These are phyloP conservation scores for Acronicta leporina DNA, from an alignment of 2,888 invertebrate species.

Conservation along the genomic window DNA sequence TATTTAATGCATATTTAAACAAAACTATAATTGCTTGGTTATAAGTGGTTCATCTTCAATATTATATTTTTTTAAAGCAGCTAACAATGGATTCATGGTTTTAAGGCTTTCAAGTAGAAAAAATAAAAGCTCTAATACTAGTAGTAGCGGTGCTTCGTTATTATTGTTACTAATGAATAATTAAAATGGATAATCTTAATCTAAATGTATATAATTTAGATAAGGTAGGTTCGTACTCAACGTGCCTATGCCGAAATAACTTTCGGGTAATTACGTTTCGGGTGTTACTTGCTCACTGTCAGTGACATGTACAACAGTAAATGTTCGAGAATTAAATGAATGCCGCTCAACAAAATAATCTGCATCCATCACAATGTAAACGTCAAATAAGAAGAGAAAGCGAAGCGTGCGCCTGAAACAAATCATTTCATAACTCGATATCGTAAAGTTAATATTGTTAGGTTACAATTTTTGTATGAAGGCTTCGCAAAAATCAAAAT, in stretches of 20 bases:
- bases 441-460: too few relatives aligned
- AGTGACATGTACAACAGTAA: constrained; percentile 6
- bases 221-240: constrained; percentile 16
- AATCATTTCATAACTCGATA: background rate
- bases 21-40: too few relatives aligned
- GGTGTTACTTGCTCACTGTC: background rate
- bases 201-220: constrained; percentile 49
- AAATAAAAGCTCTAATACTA: background rate
- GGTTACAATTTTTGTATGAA: too few relatives aligned
- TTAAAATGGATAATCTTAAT: constrained; percentile 40
- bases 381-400: constrained; percentile 7
- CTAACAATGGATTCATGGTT: background rate
- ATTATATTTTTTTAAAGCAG: too few relatives aligned
- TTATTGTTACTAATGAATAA: constrained; percentile 34
- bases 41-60: too few relatives aligned
- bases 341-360: constrained; percentile 11
- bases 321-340: constrained; percentile 9
- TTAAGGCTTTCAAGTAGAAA: background rate
- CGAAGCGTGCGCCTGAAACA: background rate
- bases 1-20: too few relatives aligned
- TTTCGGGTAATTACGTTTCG: constrained; percentile 17
- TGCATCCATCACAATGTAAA: constrained; percentile 4
- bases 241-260: constrained; percentile 13
- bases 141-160: constrained; percentile 8
- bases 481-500: too few relatives aligned